A percentile compares a stretch with the other conserved stretches of the same genome.
phyloP scores from a whole-genome alignment of 1,140 invertebrate genomes.

The Chironomus striatipennis region DNA sequence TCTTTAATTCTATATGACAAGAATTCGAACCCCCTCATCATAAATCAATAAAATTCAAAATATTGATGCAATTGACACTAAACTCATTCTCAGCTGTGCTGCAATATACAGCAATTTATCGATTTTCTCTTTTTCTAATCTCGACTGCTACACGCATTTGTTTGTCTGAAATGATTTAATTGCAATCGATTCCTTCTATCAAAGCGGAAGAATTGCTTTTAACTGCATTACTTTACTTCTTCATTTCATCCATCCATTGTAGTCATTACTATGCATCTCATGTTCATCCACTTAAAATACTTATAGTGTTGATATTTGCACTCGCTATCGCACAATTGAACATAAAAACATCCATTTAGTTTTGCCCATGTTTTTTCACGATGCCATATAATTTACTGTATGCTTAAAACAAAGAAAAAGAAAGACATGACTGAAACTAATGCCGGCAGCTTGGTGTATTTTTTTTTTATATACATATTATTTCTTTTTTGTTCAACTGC shows the following conservation, averaged over 20 bases:
- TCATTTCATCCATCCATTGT: background rate
- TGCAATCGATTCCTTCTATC: background rate
- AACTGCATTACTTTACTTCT: background rate
- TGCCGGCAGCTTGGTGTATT: background rate
- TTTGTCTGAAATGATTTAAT: background rate
- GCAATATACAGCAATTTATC: background rate
- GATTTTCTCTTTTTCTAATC: background rate
- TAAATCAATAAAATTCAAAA: no score
- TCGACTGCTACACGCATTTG: background rate
- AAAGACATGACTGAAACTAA: constrained; percentile 13
- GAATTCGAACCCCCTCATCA: no score
- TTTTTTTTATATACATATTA: no score
- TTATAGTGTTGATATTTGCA: constrained; percentile 23
- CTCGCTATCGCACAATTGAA: constrained; percentile 20
- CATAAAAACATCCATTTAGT: background rate
- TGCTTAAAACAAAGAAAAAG: constrained; percentile 3
- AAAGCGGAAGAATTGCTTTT: background rate
- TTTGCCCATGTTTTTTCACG: background rate
- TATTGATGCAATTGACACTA: no score
- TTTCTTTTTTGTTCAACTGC: background rate
- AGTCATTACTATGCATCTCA: background rate
- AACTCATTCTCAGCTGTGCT: no score
- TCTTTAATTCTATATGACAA: no score
- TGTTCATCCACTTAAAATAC: constrained; percentile 1
- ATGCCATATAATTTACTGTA: background rate